A percentile compares a stretch with the other conserved stretches of the same genome.
These are phyloP conservation scores for Acomys russatus DNA, from an alignment of 2,797 vertebrate genomes.

Conservation along the genomic window DNA sequence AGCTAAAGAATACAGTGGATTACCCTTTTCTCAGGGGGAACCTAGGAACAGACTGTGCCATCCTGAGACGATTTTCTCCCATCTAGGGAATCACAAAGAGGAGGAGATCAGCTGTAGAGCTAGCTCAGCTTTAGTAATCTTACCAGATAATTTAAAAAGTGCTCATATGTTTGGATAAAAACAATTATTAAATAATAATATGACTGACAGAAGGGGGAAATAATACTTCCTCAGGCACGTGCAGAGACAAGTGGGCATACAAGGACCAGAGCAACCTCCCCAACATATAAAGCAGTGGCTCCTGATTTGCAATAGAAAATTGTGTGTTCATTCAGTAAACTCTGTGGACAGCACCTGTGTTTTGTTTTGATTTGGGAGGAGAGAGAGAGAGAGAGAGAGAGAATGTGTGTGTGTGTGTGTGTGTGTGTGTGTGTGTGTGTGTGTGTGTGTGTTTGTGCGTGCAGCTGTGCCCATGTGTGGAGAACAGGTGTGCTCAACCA, in stretches of 20 bases:
- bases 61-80: conserved; percentile 81
- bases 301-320: conserved; percentile 49
- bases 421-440: not conserved
- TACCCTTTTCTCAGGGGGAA: conserved; percentile 82
- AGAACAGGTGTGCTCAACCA: not conserved
- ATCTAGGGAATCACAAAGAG: conserved; percentile 71
- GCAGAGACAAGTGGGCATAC: not conserved
- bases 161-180: conserved; percentile 54
- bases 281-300: not conserved
- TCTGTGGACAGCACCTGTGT: not conserved
- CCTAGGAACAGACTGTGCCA: conserved; percentile 78
- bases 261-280: not conserved
- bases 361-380: no score
- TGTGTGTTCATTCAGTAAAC: conserved; percentile 20
- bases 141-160: conserved; percentile 80
- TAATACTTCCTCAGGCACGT: not conserved
- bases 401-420: not conserved
- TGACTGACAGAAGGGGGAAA: not conserved
- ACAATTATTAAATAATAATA: conserved; percentile 70
- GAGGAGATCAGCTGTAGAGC: conserved; percentile 71
- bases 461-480: not conserved
- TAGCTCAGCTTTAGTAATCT: conserved; percentile 78
- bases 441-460: not conserved
- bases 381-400: no score
- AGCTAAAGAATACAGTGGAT: conserved; percentile 77